Evolutionary conservation across 2,113 vertebrate species (phyloP).

Genomic region (Ochotona princeps): DNA sequence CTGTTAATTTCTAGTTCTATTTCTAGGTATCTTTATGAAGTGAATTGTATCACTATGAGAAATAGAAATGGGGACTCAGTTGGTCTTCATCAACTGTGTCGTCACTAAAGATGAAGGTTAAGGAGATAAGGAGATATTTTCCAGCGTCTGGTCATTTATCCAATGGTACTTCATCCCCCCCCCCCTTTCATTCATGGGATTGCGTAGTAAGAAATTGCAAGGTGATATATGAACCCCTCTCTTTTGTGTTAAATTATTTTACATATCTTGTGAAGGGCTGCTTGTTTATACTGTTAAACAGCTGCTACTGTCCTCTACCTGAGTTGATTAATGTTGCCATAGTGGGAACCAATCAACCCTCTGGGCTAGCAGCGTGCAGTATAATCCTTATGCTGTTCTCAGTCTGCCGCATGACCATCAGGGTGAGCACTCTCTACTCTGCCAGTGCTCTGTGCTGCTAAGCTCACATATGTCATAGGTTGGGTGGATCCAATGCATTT

Average conservation of each 20-base stretch:
- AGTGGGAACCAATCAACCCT: background rate
- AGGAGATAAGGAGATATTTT: background rate
- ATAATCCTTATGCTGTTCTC: too few species aligned
- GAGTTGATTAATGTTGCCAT: background rate
- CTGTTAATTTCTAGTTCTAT: slow-evolving; percentile 57
- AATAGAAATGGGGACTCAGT: background rate
- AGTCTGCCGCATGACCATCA: background rate
- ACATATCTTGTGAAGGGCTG: background rate
- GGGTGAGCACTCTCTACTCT: background rate
- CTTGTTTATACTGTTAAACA: background rate
- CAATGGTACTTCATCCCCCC: background rate
- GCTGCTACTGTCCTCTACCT: background rate
- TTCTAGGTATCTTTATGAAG: background rate
- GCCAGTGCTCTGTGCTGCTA: background rate
- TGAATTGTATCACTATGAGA: slow-evolving; percentile 48
- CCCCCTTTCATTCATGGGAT: background rate
- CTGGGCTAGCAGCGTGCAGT: background rate
- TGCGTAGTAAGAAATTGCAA: background rate
- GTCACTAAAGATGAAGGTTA: slow-evolving; percentile 24
- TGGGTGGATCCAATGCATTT: background rate
- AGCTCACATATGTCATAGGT: background rate
- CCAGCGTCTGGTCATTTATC: background rate
- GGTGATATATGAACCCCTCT: background rate
- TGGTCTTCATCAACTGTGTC: background rate
- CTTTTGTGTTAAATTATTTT: slow-evolving; percentile 52